Evolutionary conservation across 2,797 vertebrate species (phyloP).

Genomic region (Protonibea diacanthus): DNA sequence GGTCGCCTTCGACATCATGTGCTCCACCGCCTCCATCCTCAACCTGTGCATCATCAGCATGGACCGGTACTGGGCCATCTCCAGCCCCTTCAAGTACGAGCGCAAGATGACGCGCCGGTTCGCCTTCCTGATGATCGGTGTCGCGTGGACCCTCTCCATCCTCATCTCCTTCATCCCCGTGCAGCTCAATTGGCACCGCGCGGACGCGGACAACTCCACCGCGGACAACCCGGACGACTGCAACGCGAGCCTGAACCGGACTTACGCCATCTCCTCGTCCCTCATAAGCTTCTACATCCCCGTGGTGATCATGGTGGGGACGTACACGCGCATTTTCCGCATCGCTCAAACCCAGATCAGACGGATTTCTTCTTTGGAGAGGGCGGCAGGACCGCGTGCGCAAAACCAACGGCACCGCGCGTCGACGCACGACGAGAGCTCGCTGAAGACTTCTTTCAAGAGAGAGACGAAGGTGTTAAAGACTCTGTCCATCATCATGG

Average conservation of each 20-base stretch:
- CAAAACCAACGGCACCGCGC: slow-evolving; percentile 64
- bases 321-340: slow-evolving; percentile 86
- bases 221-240: slow-evolving; percentile 72
- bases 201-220: slow-evolving; percentile 37
- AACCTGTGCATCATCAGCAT: slow-evolving; percentile 89
- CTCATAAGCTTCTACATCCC: slow-evolving; percentile 91
- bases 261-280: slow-evolving; percentile 87
- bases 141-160: slow-evolving; percentile 86
- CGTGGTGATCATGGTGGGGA: slow-evolving; percentile 86
- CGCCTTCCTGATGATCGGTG: slow-evolving; percentile 83
- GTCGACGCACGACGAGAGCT: slow-evolving; percentile 78
- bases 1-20: slow-evolving; percentile 90
- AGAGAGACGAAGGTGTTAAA: slow-evolving; percentile 89
- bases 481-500: slow-evolving; percentile 87
- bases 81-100: slow-evolving; percentile 84
- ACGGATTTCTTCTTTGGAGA: slow-evolving; percentile 84
- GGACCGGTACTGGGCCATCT: slow-evolving; percentile 89
- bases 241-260: slow-evolving; percentile 84
- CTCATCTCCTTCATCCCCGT: slow-evolving; percentile 89
- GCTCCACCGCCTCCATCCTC: slow-evolving; percentile 89
- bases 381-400: slow-evolving; percentile 69
- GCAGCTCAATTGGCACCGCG: slow-evolving; percentile 87
- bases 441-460: slow-evolving; percentile 83
- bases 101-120: slow-evolving; percentile 84
- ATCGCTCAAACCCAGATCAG: slow-evolving; percentile 87